Percentiles rank a stretch among this genome's conserved stretches.
Conservation (phyloP, 2,797 vertebrate genomes). For the Enteromius argenteus region DNA sequence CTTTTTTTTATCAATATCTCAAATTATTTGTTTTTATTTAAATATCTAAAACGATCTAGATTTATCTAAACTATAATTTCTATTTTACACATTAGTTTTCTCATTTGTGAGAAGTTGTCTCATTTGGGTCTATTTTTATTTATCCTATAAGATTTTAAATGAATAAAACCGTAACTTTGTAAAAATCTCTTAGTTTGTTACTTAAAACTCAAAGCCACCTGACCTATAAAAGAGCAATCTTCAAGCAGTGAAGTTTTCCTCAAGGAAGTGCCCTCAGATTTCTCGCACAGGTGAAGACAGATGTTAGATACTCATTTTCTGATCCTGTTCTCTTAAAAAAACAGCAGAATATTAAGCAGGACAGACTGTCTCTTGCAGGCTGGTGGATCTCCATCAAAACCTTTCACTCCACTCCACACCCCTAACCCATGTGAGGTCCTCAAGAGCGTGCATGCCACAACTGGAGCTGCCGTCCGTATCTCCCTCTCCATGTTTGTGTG, state of each 20-base stretch:
- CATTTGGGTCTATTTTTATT: background rate
- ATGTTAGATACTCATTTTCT: constrained; percentile 33
- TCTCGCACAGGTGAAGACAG: constrained; percentile 34
- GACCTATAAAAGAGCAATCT: background rate
- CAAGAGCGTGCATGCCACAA: constrained; percentile 49
- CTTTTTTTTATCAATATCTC: background rate
- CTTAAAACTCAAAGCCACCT: constrained; percentile 2
- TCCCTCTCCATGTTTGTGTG: constrained; percentile 56
- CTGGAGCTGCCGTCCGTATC: constrained; percentile 50
- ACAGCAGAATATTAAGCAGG: constrained; percentile 12
- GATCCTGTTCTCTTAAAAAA: constrained; percentile 31
- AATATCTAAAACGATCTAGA: background rate
- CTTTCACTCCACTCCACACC: constrained; percentile 39
- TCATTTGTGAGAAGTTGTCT: background rate
- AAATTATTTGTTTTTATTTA: background rate
- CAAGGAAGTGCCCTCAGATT: constrained; percentile 6
- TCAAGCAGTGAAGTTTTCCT: background rate
- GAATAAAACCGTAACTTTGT: background rate
- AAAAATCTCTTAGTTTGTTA: background rate
- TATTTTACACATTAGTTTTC: background rate
- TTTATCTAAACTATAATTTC: background rate
- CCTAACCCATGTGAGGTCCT: constrained; percentile 45
- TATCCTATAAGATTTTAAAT: background rate
- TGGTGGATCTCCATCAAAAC: constrained; percentile 25
- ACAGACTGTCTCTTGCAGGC: constrained; percentile 29